phyloP scores from a whole-genome alignment of 2,113 vertebrate species.

The Acrocephalus arundinaceus region DNA sequence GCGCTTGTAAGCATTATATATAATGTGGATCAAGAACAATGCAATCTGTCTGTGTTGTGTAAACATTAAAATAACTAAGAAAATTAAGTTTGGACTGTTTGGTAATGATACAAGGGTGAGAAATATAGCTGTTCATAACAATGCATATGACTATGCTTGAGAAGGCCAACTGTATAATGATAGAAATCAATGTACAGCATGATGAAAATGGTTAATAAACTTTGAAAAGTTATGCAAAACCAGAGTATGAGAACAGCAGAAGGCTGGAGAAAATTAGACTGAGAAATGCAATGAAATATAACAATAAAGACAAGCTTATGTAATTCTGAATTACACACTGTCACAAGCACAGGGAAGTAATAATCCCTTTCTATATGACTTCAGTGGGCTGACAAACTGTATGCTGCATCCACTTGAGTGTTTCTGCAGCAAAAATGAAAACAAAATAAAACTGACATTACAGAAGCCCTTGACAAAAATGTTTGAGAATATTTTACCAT shows the following conservation, averaged over 20 bases:
- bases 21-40: background rate
- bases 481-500: slow-evolving; percentile 33
- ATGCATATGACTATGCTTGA: background rate
- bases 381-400: background rate
- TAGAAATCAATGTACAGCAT: background rate
- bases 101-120: background rate
- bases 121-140: background rate
- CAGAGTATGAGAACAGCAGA: background rate
- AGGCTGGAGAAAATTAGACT: slow-evolving; percentile 26
- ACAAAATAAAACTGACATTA: slow-evolving; percentile 29
- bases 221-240: slow-evolving; percentile 37
- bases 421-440: slow-evolving; percentile 28
- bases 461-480: slow-evolving; percentile 28
- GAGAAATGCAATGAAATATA: slow-evolving; percentile 29
- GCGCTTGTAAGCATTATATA: background rate
- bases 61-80: slow-evolving; percentile 14
- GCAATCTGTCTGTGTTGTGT: background rate
- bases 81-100: background rate
- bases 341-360: background rate
- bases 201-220: slow-evolving; percentile 36
- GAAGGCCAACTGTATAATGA: background rate
- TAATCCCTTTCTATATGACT: background rate
- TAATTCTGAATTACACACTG: slow-evolving; percentile 12
- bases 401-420: background rate
- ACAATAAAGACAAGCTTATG: slow-evolving; percentile 37